Conservation (phyloP, 2,113 vertebrate species). For the Larimichthys crocea region DNA sequence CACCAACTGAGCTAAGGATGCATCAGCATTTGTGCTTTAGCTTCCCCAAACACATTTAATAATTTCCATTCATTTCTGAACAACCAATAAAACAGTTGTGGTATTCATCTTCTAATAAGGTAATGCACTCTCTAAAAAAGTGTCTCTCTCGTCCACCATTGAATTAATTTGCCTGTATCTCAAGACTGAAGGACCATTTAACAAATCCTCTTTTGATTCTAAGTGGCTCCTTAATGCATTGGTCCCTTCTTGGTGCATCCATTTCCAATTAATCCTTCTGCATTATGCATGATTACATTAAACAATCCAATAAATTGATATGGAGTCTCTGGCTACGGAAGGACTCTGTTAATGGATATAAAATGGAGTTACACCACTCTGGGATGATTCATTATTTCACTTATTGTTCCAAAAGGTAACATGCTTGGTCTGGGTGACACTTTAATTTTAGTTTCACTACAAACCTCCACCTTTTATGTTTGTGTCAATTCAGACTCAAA, state of each 20-base stretch:
- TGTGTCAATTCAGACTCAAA: constrained; percentile 24
- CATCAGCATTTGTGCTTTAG: background rate
- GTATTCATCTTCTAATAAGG: constrained; percentile 63
- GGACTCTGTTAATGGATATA: constrained; percentile 82
- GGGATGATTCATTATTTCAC: constrained; percentile 75
- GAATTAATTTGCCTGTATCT: constrained; percentile 81
- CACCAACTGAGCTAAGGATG: background rate
- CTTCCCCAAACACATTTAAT: constrained; percentile 1
- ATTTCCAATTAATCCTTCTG: constrained; percentile 85
- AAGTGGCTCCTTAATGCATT: constrained; percentile 80
- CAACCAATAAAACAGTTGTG: constrained; percentile 34
- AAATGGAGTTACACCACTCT: constrained; percentile 78
- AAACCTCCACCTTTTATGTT: constrained; percentile 27
- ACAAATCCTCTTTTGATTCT: constrained; percentile 82
- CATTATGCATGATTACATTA: constrained; percentile 87
- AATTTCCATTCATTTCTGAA: constrained; percentile 9
- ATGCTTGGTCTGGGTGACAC: constrained; percentile 50
- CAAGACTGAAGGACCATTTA: constrained; percentile 79
- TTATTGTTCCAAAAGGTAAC: constrained; percentile 71
- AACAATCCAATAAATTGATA: constrained; percentile 85
- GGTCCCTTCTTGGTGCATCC: constrained; percentile 71
- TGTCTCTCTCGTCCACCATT: constrained; percentile 51
- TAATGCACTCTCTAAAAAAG: constrained; percentile 68
- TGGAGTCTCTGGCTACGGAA: constrained; percentile 76
- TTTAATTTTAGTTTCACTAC: constrained; percentile 40